phyloP scores from a whole-genome alignment of 2,888 invertebrate species.

The Eristalis arbustorum region DNA sequence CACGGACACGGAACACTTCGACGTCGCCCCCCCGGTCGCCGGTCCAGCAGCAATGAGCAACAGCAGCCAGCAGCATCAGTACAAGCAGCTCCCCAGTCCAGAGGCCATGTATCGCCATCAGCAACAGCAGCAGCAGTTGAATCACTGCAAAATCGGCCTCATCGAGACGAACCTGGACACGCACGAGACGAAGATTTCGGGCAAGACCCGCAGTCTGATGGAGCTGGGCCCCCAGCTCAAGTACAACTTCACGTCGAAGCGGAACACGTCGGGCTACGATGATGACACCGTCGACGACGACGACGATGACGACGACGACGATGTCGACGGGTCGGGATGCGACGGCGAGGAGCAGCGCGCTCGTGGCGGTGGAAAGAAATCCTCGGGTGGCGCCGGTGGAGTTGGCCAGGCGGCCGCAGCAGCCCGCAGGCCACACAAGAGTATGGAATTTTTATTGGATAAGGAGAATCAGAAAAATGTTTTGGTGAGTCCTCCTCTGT shows the following conservation, averaged over 20 bases:
- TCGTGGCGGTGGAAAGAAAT: conserved; percentile 74
- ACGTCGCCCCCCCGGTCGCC: conserved; percentile 28
- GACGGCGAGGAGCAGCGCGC: conserved; percentile 54
- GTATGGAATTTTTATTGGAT: conserved; percentile 97
- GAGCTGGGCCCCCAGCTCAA: conserved; percentile 81
- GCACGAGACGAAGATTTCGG: conserved; percentile 84
- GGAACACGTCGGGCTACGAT: conserved; percentile 55
- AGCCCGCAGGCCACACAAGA: conserved; percentile 87
- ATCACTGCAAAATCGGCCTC: conserved; percentile 84
- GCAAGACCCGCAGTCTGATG: conserved; percentile 86
- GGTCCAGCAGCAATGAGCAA: conserved; percentile 43
- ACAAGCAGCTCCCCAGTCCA: conserved; percentile 53
- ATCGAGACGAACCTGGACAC: conserved; percentile 95
- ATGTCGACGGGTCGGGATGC: conserved; percentile 34
- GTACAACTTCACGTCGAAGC: conserved; percentile 60
- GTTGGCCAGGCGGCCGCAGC: conserved; percentile 75
- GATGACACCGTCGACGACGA: conserved; percentile 25
- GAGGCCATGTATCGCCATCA: conserved; percentile 50
- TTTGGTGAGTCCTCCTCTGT: conserved; percentile 85
- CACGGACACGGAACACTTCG: conserved; percentile 2
- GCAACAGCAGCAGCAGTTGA: conserved; percentile 54
- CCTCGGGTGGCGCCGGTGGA: conserved; percentile 71
- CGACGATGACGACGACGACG: conserved; percentile 42
- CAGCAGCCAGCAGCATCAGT: conserved; percentile 29
- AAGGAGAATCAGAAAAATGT: conserved; percentile 93